These are phyloP conservation scores for Tautogolabrus adspersus DNA, from an alignment of 2,113 vertebrate species.

Conservation along the genomic window DNA sequence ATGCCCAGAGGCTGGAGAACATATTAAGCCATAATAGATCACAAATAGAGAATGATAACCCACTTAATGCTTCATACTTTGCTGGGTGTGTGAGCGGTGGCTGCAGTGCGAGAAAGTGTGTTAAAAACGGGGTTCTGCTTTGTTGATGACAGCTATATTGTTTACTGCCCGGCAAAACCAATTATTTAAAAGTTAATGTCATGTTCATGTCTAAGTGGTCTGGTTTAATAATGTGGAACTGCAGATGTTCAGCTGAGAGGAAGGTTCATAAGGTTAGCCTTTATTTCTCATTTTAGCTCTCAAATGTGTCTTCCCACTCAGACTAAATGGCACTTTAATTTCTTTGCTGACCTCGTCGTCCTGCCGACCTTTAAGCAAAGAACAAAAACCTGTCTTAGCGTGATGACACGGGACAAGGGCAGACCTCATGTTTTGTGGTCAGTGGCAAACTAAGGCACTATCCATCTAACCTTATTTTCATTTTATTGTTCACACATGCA, in stretches of 20 bases:
- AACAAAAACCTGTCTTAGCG: not conserved
- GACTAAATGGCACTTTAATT: constrained; percentile 43
- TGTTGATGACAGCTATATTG: constrained; percentile 45
- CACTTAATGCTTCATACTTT: constrained; percentile 48
- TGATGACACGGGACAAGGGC: not conserved
- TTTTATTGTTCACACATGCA: not conserved
- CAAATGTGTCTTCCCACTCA: constrained; percentile 3
- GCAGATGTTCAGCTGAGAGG: constrained; percentile 9
- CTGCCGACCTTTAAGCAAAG: constrained; percentile 26
- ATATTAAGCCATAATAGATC: constrained; percentile 61
- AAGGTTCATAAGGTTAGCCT: constrained; percentile 21
- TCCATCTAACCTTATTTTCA: too few species aligned
- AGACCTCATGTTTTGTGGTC: not conserved
- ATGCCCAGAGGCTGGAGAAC: constrained; percentile 46
- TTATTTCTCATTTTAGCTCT: constrained; percentile 33
- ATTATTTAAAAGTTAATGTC: constrained; percentile 53
- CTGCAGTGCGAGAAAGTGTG: constrained; percentile 7
- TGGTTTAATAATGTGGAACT: constrained; percentile 34
- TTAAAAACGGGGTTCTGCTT: constrained; percentile 49
- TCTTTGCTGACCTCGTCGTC: constrained; percentile 15
- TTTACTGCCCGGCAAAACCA: constrained; percentile 40
- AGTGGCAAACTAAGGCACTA: too few species aligned
- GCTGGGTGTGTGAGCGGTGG: constrained; percentile 1
- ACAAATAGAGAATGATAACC: constrained; percentile 65
- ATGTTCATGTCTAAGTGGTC: constrained; percentile 45